phyloP scores from a whole-genome alignment of 2,113 vertebrate genomes.

The Ranitomeya imitator region DNA sequence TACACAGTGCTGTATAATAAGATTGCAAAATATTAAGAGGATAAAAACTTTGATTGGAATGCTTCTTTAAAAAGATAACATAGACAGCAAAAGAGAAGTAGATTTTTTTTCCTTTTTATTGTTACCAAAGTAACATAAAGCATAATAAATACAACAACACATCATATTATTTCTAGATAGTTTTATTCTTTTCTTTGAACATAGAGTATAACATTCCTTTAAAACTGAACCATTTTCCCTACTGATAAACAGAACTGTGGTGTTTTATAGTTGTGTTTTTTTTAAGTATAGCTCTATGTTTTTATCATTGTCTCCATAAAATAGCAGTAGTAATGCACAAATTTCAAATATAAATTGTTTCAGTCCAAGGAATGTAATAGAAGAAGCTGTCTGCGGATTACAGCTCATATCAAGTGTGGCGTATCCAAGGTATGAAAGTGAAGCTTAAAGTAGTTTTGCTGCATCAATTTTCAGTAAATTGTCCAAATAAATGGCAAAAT shows the following conservation, averaged over 20 bases:
- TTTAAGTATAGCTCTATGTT: conserved; percentile 6
- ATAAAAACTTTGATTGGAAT: no score
- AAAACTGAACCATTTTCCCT: neutral
- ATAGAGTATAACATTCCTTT: neutral
- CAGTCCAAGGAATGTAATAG: conserved; percentile 47
- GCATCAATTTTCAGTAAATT: conserved; percentile 53
- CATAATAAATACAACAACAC: neutral
- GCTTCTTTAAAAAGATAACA: no score
- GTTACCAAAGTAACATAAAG: neutral
- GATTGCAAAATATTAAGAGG: no score
- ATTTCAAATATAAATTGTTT: conserved; percentile 46
- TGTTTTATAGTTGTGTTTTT: neutral
- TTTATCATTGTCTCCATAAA: conserved; percentile 31
- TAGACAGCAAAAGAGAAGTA: no score
- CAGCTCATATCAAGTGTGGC: conserved; percentile 44
- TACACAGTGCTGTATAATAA: no score
- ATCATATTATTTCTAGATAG: neutral
- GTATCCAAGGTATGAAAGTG: conserved; percentile 49
- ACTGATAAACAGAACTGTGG: neutral
- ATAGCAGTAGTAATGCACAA: conserved; percentile 39
- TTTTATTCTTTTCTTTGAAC: neutral
- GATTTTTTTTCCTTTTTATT: no score
- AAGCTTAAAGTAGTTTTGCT: conserved; percentile 9
- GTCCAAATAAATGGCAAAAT: conserved; percentile 42
- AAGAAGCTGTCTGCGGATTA: conserved; percentile 44